Percentiles rank a stretch among this genome's conserved stretches.
These are phyloP conservation scores for Cosmia trapezina DNA, from an alignment of 2,888 invertebrate species.

Conservation along the genomic window DNA sequence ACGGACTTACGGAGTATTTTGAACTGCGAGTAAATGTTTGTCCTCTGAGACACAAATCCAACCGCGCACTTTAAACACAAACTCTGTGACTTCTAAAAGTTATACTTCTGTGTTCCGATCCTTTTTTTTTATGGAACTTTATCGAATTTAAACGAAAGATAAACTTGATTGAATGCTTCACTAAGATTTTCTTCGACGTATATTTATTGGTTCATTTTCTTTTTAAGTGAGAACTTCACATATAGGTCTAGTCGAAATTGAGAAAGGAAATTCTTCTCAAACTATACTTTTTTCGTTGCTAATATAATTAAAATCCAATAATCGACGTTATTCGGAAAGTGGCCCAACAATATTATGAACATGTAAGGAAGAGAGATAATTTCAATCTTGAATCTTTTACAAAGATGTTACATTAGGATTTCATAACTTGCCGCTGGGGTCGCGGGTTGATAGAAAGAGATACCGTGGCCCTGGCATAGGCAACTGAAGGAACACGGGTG, in stretches of 20 bases:
- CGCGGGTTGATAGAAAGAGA: too few species aligned
- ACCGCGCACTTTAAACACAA: constrained; percentile 5
- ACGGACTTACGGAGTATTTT: background rate
- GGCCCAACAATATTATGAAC: background rate
- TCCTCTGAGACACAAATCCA: constrained; percentile 19
- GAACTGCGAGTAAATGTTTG: constrained; percentile 14
- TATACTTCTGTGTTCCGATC: constrained; percentile 25
- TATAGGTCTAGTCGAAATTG: constrained; percentile 5
- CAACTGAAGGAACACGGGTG: too few species aligned
- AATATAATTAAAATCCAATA: background rate
- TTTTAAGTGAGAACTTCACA: constrained; percentile 24
- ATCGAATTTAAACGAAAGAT: constrained; percentile 49
- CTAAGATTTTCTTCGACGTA: constrained; percentile 36
- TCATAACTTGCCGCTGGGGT: too few species aligned
- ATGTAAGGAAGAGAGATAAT: background rate
- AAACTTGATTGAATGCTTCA: constrained; percentile 45
- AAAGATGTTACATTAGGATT: background rate
- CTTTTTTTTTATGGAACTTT: constrained; percentile 52
- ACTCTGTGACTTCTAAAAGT: constrained; percentile 13
- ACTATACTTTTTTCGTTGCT: background rate
- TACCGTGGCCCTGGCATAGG: too few species aligned
- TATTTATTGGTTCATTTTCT: constrained; percentile 42
- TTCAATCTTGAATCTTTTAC: constrained; percentile 9
- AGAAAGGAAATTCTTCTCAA: background rate
- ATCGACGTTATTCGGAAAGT: background rate